Evolutionary conservation across 2,113 vertebrate species (phyloP).

Genomic region (Epinephelus cyanopodus): DNA sequence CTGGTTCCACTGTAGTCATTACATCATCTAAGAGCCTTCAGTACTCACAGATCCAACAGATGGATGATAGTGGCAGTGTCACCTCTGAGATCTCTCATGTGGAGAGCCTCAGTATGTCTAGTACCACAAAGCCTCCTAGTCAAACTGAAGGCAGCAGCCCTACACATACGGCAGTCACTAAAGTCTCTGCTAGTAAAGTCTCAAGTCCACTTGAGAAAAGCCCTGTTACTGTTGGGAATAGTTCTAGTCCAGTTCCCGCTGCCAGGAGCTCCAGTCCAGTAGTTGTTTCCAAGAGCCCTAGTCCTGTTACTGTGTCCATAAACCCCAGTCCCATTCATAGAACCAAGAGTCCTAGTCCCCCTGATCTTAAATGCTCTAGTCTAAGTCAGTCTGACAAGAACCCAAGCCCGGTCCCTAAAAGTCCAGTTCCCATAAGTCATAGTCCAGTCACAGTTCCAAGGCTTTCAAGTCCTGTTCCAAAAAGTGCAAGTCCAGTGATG

Average conservation of each 20-base stretch:
- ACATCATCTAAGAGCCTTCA: slow-evolving; percentile 51
- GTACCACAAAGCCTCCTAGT: slow-evolving; percentile 20
- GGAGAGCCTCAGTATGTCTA: slow-evolving; percentile 47
- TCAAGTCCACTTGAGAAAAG: slow-evolving; percentile 32
- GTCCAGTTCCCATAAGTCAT: slow-evolving; percentile 26
- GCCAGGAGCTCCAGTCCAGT: slow-evolving; percentile 42
- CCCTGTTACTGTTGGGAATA: slow-evolving; percentile 21
- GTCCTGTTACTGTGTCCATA: slow-evolving; percentile 43
- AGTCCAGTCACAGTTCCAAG: slow-evolving; percentile 45
- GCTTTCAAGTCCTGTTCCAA: slow-evolving; percentile 63
- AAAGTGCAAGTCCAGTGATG: slow-evolving; percentile 52
- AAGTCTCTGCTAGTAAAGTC: slow-evolving; percentile 9
- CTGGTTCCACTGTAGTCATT: slow-evolving; percentile 22
- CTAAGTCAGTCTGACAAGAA: slow-evolving; percentile 26
- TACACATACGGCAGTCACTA: slow-evolving; percentile 5
- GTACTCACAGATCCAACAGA: slow-evolving; percentile 51
- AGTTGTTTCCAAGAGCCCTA: slow-evolving; percentile 51
- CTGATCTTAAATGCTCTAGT: slow-evolving; percentile 45
- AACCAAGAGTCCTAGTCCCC: slow-evolving; percentile 51
- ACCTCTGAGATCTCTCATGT: slow-evolving; percentile 45
- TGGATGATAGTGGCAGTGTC: slow-evolving; percentile 32
- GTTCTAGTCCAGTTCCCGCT: slow-evolving; percentile 26
- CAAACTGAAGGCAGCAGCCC: slow-evolving; percentile 22
- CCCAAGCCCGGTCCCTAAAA: slow-evolving; percentile 43
- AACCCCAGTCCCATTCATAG: slow-evolving; percentile 31